Base-by-base conservation (phyloP, 2,797 vertebrate species). In the Aphelocoma californica region DNA sequence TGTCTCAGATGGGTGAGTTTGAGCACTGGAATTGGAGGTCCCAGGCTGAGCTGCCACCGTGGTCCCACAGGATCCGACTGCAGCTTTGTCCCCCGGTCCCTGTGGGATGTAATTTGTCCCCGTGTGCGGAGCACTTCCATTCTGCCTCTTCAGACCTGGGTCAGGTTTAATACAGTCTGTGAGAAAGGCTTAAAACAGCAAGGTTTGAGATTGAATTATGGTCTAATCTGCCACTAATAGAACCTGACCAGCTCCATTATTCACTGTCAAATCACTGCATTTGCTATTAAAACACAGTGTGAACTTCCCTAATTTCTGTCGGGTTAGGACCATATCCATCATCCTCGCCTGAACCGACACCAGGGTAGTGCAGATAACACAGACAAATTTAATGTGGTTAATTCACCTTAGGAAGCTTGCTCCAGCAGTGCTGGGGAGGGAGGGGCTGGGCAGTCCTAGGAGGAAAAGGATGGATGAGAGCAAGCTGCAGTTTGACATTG, bases 161-260 rank as follows among this genome's bases (percentile, higher is more conserved):
- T 94, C 95, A 93, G 75, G 5, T 91, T 92, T 95, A 95, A 96
- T 96, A 92, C 48, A 96, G 91, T 91, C 87, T 67, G 50, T n/a
- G 73, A 91, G 77, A 93, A 95, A 93, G 73, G 77, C 85, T 95
- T 92, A 95, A 94, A 96, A 88, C 85, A 91, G 89, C 92, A 86
- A 93, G 82, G 77, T 71, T 58, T 74, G 88, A 90, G 95, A 94
- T 92, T 96, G 95, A 96, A 92, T 96, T 96, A 95, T 90, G 91
- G 95, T 81, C 85, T 96, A 96, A 96, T 93, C 95, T 96, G 95
- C 92, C 89, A 92, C 93, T 95, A 96, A 96, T 93, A 96, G 93
- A 94, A 96, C 86, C 93, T 95, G 95, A 96, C 95, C 82, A 45
- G 87, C 51, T 93, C 82, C 95, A 96, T 96, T 96, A 95, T 90